Conservation (phyloP, 2,888 invertebrate species). For the Stratiomys singularior region DNA sequence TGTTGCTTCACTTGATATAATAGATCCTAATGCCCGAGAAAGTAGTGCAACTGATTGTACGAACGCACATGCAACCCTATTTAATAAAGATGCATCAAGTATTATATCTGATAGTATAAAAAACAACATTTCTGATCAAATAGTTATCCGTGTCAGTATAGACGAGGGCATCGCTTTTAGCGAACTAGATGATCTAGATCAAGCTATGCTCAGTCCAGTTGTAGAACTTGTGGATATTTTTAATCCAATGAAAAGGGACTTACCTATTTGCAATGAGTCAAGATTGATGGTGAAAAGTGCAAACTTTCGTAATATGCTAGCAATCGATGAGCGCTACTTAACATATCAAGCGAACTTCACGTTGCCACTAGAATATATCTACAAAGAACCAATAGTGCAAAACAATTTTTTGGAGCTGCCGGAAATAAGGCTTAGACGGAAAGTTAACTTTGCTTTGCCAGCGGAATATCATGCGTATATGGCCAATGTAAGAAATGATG, state of each 20-base stretch:
- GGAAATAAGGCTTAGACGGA: slow-evolving; percentile 54
- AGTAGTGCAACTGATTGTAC: too few species aligned
- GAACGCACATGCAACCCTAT: not conserved
- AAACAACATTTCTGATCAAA: slow-evolving; percentile 33
- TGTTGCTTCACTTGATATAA: too few species aligned
- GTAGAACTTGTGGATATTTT: slow-evolving; percentile 58
- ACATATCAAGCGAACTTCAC: slow-evolving; percentile 48
- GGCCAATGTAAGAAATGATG: slow-evolving; percentile 56
- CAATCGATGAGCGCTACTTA: slow-evolving; percentile 48
- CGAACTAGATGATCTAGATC: slow-evolving; percentile 60
- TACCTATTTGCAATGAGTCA: slow-evolving; percentile 56
- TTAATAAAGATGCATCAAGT: not conserved
- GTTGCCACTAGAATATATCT: slow-evolving; percentile 51
- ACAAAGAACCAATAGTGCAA: slow-evolving; percentile 45
- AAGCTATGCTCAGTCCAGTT: slow-evolving; percentile 57
- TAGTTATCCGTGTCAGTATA: slow-evolving; percentile 51
- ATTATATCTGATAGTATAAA: slow-evolving; percentile 28
- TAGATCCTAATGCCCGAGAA: too few species aligned
- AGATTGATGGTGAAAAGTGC: slow-evolving; percentile 57
- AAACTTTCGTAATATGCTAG: slow-evolving; percentile 54
- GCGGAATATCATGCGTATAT: slow-evolving; percentile 57
- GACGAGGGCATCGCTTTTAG: slow-evolving; percentile 62
- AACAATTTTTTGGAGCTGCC: slow-evolving; percentile 57
- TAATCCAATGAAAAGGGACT: slow-evolving; percentile 49
- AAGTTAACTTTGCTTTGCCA: slow-evolving; percentile 55